Evolutionary conservation across 2,888 invertebrate genomes (phyloP).

Genomic region (Chrysotoxum bicinctum): DNA sequence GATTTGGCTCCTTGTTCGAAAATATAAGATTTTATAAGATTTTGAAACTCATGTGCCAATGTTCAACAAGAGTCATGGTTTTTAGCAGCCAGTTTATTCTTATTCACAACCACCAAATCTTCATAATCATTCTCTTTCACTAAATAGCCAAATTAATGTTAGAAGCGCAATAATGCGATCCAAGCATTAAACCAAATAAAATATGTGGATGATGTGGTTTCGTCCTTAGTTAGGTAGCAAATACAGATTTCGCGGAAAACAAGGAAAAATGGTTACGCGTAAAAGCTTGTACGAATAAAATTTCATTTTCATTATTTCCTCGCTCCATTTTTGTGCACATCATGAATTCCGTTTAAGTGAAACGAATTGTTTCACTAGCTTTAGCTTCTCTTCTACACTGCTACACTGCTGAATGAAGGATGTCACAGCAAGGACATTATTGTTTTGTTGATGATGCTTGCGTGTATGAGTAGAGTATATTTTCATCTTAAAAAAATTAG

Average conservation of each 20-base stretch:
- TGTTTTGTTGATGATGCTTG: background rate
- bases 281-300: conserved; percentile 69
- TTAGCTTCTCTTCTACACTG: background rate
- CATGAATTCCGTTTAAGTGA: conserved; percentile 65
- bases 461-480: background rate
- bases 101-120: background rate
- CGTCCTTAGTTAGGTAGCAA: background rate
- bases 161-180: background rate
- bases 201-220: conserved; percentile 25
- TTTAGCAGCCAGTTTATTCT: background rate
- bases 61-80: background rate
- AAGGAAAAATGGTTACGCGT: conserved; percentile 66
- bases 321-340: conserved; percentile 20
- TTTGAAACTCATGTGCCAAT: no score
- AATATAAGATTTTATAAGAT: no score
- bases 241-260: conserved; percentile 32
- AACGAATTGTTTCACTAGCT: conserved; percentile 61
- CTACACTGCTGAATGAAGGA: conserved; percentile 50
- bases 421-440: conserved; percentile 37
- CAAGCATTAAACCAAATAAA: conserved; percentile 4
- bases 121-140: conserved; percentile 4
- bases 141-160: conserved; percentile 14
- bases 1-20: no score
- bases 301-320: conserved; percentile 67
- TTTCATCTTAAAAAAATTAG: conserved; percentile 3